Base-by-base conservation (phyloP, 2,797 vertebrate genomes). In the Pogoniulus pusillus region DNA sequence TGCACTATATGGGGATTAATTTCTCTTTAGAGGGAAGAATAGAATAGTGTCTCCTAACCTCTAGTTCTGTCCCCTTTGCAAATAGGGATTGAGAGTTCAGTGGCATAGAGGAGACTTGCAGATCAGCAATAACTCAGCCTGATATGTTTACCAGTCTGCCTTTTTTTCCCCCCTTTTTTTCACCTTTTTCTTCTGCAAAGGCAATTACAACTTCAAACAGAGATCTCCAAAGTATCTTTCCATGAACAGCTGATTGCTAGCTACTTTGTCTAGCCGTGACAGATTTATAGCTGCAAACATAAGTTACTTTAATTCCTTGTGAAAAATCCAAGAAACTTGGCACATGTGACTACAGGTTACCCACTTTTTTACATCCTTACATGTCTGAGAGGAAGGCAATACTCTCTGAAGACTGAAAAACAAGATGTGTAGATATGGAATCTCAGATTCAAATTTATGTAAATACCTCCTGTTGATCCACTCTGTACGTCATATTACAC, bases 131-230 rank as follows among this genome's bases (percentile, higher is more conserved):
- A 79, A 13, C 39, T 76, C 19, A 62, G 20, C 13, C 32, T 76
- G 6, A 63, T 85, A 39, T 1, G 43, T 79, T 19, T 4, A 3
- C 39, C 55, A 22, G 2, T 77, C 45, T 87, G 47, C 55, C 83
- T 71, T 82, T 18, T 30, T 78, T 89, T 51, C 87, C 53, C 9
- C 32, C 87, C 73, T 71, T 82, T 55, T 87, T 37, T 65, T 9
- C 27, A 22, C 29, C 27, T 87, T 71, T 69, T 59, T 14, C 23
- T 16, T 29, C 55, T 63, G 39, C 34, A 79, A 55, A 71, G 85
- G 16, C 2, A 80, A 54, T 58, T 73, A 20, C 20, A 51, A 16
- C 18, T 80, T 70, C 1, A 1, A 62, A 27, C 2, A 58, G 41
- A 51, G n/a, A 74, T 37, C 16, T 34, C 39, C 51, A 16, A 19